phyloP scores from a whole-genome alignment of 2,888 invertebrate genomes.

The Mechanitis messenoides region DNA sequence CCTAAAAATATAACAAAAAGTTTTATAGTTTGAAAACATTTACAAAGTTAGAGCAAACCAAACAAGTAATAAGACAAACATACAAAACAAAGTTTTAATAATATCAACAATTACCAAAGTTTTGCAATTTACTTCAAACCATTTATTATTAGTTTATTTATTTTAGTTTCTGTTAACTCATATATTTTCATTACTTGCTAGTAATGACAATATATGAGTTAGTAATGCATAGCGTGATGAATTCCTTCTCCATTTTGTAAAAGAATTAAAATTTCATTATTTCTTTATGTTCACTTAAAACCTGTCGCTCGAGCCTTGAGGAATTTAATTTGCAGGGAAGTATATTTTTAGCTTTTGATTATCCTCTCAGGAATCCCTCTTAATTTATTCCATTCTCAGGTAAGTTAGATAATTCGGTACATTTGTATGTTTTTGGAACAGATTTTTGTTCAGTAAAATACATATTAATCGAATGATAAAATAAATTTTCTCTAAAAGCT shows the following conservation, averaged over 20 bases:
- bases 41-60: no score
- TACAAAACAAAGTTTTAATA: no score
- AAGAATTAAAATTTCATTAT: slow-evolving; percentile 1
- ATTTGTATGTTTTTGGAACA: not conserved
- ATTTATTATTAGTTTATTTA: no score
- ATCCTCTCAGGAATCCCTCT: not conserved
- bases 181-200: not conserved
- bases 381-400: not conserved
- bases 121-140: no score
- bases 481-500: not conserved
- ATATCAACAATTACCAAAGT: no score
- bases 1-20: no score
- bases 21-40: no score
- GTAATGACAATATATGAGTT: no score
- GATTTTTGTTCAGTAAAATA: not conserved
- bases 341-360: slow-evolving; percentile 1
- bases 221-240: not conserved
- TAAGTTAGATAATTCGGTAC: no score
- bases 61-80: no score
- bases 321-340: slow-evolving; percentile 2
- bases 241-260: not conserved
- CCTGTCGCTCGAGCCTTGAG: not conserved
- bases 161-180: not conserved
- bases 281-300: not conserved
- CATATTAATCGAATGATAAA: not conserved